These are phyloP conservation scores for Dermochelys coriacea DNA, from an alignment of 2,797 vertebrate genomes.

Conservation along the genomic window DNA sequence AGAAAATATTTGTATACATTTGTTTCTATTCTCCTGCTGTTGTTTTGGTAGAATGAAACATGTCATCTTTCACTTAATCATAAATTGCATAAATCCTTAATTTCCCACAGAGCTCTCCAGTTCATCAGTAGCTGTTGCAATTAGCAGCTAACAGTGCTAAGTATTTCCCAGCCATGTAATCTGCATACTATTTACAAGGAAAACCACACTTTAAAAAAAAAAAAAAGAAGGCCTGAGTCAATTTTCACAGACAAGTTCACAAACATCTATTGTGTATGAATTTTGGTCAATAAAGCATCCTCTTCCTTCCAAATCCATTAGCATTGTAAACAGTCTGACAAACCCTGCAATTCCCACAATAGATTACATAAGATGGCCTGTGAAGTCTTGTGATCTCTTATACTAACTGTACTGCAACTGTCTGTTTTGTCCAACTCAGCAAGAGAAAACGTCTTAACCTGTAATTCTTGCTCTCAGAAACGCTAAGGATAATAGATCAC, in stretches of 20 bases:
- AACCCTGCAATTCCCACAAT: background rate
- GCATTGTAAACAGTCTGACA: accelerated
- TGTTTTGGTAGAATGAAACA: slow-evolving; percentile 5
- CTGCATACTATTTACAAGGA: background rate
- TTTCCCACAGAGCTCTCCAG: slow-evolving; percentile 3
- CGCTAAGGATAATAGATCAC: background rate
- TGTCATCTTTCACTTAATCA: background rate
- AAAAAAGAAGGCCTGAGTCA: background rate
- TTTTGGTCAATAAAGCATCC: background rate
- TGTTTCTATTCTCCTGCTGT: background rate
- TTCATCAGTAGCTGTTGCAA: background rate
- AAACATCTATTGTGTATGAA: background rate
- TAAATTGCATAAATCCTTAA: background rate
- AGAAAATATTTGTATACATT: background rate
- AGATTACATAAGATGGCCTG: background rate
- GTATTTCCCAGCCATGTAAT: background rate
- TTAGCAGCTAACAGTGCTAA: background rate
- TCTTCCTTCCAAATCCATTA: background rate
- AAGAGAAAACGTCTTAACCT: background rate
- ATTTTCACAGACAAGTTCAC: background rate
- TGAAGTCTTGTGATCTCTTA: background rate
- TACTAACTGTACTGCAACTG: background rate
- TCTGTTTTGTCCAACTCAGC: background rate
- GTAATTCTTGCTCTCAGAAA: background rate
- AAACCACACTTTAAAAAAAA: background rate